These are phyloP conservation scores for Hippocampus kuda DNA, from an alignment of 2,797 vertebrate genomes.

Conservation along the genomic window DNA sequence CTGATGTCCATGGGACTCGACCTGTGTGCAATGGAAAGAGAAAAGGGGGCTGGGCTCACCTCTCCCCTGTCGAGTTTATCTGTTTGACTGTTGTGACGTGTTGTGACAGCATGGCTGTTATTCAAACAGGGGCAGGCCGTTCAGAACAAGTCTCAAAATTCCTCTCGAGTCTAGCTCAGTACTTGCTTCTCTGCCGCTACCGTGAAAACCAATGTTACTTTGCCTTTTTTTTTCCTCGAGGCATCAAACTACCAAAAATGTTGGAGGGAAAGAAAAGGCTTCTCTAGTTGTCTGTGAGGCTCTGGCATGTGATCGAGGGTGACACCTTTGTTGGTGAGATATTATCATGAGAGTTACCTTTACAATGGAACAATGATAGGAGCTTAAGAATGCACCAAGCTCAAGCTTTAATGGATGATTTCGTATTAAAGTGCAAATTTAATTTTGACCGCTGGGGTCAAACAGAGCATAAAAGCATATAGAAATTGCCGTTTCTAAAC, in stretches of 20 bases:
- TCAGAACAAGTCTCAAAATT: slow-evolving; percentile 21
- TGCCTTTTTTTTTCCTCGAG: neutral
- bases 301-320: neutral
- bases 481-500: neutral
- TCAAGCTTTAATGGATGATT: neutral
- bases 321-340: neutral
- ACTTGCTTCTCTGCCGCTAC: slow-evolving; percentile 2
- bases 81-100: slow-evolving; percentile 18
- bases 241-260: slow-evolving; percentile 1
- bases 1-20: slow-evolving; percentile 27
- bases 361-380: neutral
- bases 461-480: neutral
- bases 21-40: slow-evolving; percentile 10
- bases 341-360: slow-evolving; percentile 4
- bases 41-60: slow-evolving; percentile 19
- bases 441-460: neutral
- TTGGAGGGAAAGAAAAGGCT: neutral
- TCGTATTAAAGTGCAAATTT: neutral
- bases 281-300: neutral
- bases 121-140: slow-evolving; percentile 21
- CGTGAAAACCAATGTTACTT: slow-evolving; percentile 8
- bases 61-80: slow-evolving; percentile 7
- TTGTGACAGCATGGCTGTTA: slow-evolving; percentile 29
- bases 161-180: slow-evolving; percentile 3
- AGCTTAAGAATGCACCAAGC: neutral